Conservation (phyloP, 2,888 invertebrate genomes). For the Eumerus sabulonum region DNA sequence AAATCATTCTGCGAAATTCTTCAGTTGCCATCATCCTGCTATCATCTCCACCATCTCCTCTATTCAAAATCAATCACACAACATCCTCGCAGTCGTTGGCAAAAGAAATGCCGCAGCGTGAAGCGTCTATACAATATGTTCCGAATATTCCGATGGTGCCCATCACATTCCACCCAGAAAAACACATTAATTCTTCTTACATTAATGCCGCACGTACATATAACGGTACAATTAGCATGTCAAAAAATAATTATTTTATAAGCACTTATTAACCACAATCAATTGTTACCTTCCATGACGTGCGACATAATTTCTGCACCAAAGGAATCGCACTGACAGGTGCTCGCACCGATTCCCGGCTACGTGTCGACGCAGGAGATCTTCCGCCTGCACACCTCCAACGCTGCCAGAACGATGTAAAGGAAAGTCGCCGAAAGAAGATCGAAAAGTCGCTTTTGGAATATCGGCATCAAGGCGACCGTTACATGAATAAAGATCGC, state of each 20-base stretch:
- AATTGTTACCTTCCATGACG: constrained; percentile 23
- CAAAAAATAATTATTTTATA: constrained; percentile 56
- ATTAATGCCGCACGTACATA: background rate
- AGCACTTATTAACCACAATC: constrained; percentile 29
- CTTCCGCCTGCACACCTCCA: no score
- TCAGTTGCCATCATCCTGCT: constrained; percentile 36
- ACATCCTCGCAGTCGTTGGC: constrained; percentile 13
- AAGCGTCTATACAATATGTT: no score
- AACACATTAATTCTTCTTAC: constrained; percentile 56
- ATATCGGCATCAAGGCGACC: constrained; percentile 51
- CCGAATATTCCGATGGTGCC: constrained; percentile 9
- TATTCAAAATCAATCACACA: constrained; percentile 62
- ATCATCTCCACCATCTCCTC: constrained; percentile 29
- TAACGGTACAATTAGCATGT: constrained; percentile 62
- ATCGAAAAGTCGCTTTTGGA: constrained; percentile 26
- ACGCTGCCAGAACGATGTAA: no score
- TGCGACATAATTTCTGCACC: constrained; percentile 54
- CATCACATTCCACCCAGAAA: constrained; percentile 50
- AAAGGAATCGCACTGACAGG: constrained; percentile 33
- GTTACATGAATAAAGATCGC: constrained; percentile 60
- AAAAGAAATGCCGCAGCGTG: constrained; percentile 29
- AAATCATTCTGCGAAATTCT: constrained; percentile 36
- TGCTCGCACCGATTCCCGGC: constrained; percentile 3
- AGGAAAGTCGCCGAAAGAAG: no score
- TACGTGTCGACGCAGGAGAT: no score